Conservation (phyloP, 1,140 invertebrate genomes). For the Thaumatotibia leucotreta region DNA sequence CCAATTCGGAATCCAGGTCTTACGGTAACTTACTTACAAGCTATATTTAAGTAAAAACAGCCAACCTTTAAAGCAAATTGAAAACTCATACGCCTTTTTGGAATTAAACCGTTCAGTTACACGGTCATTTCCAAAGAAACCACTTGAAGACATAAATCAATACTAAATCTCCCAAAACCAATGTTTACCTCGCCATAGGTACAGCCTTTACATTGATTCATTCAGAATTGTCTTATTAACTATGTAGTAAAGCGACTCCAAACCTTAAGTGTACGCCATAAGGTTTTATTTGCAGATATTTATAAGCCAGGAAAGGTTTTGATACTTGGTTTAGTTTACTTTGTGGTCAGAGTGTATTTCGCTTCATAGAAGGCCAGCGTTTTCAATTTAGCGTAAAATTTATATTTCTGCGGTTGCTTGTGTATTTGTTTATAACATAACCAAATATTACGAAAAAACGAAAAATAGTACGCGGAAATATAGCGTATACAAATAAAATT, state of each 20-base stretch:
- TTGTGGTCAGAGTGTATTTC: neutral
- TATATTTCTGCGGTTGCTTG: neutral
- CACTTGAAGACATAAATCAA: conserved; percentile 8
- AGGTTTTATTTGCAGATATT: neutral
- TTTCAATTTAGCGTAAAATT: conserved; percentile 14
- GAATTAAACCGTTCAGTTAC: conserved; percentile 1
- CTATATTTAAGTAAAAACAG: neutral
- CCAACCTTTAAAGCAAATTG: neutral
- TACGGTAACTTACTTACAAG: neutral
- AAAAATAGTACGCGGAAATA: too few species aligned
- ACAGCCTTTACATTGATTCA: neutral
- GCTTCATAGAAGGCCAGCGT: conserved; percentile 2
- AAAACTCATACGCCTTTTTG: neutral
- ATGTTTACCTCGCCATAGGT: neutral
- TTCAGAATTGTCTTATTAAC: neutral
- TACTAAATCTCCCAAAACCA: conserved; percentile 12
- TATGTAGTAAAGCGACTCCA: neutral
- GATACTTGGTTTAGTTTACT: neutral
- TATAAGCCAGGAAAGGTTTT: neutral
- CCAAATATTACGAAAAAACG: neutral
- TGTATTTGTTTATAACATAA: neutral
- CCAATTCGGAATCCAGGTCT: neutral
- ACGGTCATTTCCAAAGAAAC: conserved; percentile 8
- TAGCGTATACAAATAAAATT: too few species aligned
- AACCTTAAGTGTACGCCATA: neutral